Evolutionary conservation across 2,797 vertebrate genomes (phyloP).

Genomic region (Cryptoblepharus egeriae): DNA sequence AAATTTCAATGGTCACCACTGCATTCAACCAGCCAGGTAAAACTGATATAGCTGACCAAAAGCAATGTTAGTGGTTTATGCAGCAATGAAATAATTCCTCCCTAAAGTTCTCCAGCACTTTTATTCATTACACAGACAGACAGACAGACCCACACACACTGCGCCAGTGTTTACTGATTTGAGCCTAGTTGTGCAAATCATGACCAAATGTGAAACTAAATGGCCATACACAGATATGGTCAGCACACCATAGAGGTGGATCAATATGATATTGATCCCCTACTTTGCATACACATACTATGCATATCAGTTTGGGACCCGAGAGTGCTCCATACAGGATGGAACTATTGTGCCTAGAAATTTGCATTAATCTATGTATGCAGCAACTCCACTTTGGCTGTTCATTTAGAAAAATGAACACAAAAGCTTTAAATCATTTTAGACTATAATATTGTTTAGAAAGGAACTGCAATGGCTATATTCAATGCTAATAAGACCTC

Average conservation of each 20-base stretch:
- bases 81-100: no score
- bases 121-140: neutral
- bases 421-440: neutral
- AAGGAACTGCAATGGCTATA: no score
- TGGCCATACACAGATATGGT: neutral
- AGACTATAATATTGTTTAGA: no score
- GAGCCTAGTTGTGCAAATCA: no score
- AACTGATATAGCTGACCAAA: neutral
- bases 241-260: neutral
- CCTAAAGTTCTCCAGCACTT: no score
- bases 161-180: no score
- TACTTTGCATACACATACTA: neutral
- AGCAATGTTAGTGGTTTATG: neutral
- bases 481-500: neutral
- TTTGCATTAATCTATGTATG: no score
- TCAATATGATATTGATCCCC: neutral
- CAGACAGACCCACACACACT: no score
- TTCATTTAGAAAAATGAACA: neutral
- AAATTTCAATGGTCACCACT: neutral
- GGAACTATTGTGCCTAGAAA: no score
- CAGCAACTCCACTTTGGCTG: neutral
- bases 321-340: no score
- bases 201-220: neutral
- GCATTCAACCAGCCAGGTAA: neutral
- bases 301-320: no score